Evolutionary conservation across 2,113 vertebrate species (phyloP).

Genomic region (Cephalophus harveyi): DNA sequence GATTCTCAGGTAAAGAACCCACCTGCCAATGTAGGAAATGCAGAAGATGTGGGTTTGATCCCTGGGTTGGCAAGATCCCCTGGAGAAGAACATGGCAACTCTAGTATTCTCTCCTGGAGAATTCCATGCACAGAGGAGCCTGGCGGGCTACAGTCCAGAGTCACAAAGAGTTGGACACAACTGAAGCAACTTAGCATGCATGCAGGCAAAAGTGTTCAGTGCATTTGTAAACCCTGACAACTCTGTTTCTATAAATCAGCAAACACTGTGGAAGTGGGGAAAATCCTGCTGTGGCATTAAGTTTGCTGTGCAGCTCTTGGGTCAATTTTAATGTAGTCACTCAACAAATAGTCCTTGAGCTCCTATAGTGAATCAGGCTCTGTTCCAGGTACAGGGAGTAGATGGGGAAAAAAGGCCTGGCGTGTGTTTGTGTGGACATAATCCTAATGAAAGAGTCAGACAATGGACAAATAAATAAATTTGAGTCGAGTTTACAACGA

Average conservation of each 20-base stretch:
- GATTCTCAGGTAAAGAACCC: not conserved
- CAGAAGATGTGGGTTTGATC: not conserved
- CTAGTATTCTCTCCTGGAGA: not conserved
- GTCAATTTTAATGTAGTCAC: not conserved
- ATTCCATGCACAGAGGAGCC: not conserved
- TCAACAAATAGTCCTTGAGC: not conserved
- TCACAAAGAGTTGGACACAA: not conserved
- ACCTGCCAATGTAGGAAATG: not conserved
- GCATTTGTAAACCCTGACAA: not conserved
- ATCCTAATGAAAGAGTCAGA: not conserved
- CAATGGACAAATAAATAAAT: not conserved
- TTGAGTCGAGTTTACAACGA: not conserved
- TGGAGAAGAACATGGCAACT: not conserved
- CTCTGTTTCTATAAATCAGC: not conserved
- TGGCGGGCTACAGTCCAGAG: fast-evolving
- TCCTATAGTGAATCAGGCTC: not conserved
- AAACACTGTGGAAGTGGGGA: not conserved
- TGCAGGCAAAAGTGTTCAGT: not conserved
- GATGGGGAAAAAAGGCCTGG: not conserved
- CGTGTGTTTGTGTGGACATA: fast-evolving
- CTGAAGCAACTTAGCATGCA: not conserved
- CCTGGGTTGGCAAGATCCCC: not conserved
- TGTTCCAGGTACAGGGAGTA: not conserved
- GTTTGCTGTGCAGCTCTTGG: not conserved
- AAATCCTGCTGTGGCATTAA: not conserved